phyloP scores from a whole-genome alignment of 2,113 vertebrate species.

The Passer montanus region DNA sequence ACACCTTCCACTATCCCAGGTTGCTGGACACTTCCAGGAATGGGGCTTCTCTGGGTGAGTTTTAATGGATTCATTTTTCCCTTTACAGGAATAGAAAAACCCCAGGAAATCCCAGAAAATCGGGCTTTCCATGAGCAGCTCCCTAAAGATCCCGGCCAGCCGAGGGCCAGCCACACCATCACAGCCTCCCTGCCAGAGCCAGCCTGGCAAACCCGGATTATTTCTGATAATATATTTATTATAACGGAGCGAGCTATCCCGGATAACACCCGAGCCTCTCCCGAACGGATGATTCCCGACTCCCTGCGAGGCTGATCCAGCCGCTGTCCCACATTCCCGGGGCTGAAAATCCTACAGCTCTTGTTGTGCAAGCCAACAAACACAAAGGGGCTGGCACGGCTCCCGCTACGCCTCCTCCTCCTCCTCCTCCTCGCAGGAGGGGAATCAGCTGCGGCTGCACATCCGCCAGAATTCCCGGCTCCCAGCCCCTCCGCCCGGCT shows the following conservation, averaged over 20 bases:
- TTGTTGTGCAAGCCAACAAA: background rate
- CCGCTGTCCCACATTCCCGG: background rate
- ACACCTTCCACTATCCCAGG: background rate
- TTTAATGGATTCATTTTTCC: background rate
- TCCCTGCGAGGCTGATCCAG: background rate
- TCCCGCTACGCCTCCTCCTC: background rate
- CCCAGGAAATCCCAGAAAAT: background rate
- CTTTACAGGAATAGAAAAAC: background rate
- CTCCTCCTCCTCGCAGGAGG: background rate
- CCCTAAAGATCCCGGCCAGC: background rate
- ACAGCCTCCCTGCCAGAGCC: background rate
- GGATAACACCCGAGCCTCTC: background rate
- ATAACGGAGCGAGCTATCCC: background rate
- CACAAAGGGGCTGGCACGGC: slow-evolving; percentile 32
- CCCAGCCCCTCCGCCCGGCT: background rate
- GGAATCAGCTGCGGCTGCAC: background rate
- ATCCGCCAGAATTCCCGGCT: background rate
- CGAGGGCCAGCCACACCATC: rapidly evolving
- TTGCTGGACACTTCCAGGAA: background rate
- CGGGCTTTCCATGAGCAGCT: background rate
- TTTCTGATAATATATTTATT: background rate
- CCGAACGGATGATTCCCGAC: background rate
- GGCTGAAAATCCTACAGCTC: background rate
- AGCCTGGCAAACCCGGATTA: background rate
- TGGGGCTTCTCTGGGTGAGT: rapidly evolving